phyloP scores from a whole-genome alignment of 2,888 invertebrate genomes.

The Aethes cnicana region DNA sequence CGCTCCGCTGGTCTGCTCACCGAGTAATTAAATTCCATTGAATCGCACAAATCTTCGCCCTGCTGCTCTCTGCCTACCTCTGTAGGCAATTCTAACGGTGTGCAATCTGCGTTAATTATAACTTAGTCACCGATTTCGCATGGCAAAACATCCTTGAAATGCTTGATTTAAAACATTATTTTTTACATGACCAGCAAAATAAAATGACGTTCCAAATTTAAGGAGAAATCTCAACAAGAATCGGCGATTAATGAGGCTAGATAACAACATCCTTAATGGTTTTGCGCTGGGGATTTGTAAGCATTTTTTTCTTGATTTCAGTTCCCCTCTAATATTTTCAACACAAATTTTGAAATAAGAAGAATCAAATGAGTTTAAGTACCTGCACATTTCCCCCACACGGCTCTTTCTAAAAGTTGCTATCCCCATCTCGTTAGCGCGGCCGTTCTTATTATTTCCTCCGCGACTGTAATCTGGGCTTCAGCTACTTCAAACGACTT shows the following conservation, averaged over 20 bases:
- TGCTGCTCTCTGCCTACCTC: slow-evolving; percentile 47
- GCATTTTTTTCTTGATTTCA: background rate
- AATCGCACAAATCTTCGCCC: slow-evolving; percentile 77
- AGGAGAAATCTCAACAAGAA: background rate
- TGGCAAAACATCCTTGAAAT: background rate
- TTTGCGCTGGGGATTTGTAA: background rate
- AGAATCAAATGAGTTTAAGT: slow-evolving; percentile 55
- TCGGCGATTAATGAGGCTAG: background rate
- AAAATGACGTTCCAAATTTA: background rate
- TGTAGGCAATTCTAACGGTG: slow-evolving; percentile 36
- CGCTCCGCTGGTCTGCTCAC: slow-evolving; percentile 66
- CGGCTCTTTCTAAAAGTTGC: slow-evolving; percentile 69
- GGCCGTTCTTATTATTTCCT: slow-evolving; percentile 76
- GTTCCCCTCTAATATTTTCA: too few species aligned
- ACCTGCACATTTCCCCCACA: slow-evolving; percentile 58
- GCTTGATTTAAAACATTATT: background rate
- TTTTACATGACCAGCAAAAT: background rate
- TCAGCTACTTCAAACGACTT: slow-evolving; percentile 81
- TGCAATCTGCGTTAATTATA: background rate
- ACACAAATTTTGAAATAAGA: slow-evolving; percentile 17
- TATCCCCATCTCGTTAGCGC: slow-evolving; percentile 71
- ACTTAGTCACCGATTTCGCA: background rate
- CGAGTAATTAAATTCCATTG: slow-evolving; percentile 80
- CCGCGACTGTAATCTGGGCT: slow-evolving; percentile 77
- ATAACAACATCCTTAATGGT: slow-evolving; percentile 1